A percentile compares a stretch with the other conserved stretches of the same genome.
Evolutionary conservation across 1,140 invertebrate species (phyloP).

Genomic region (Drosophila parabipectinata): DNA sequence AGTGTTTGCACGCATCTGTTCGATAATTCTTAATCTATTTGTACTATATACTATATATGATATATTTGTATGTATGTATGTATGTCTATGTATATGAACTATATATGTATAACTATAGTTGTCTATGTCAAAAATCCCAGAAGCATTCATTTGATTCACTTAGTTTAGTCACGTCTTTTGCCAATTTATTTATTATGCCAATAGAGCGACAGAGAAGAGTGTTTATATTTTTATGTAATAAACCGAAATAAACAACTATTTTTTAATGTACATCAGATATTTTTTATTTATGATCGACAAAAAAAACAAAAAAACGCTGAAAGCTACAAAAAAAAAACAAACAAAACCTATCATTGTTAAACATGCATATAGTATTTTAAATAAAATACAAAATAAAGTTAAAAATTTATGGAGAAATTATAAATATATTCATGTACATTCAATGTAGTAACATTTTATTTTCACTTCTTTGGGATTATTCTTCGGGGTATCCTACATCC

Average conservation of each 20-base stretch:
- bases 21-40: slow-evolving; percentile 39
- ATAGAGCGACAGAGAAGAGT: slow-evolving; percentile 12
- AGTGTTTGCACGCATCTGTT: slow-evolving; percentile 43
- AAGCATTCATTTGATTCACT: slow-evolving; percentile 52
- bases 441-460: background rate
- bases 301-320: slow-evolving; percentile 24
- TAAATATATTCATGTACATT: slow-evolving; percentile 2
- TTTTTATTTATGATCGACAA: slow-evolving; percentile 31
- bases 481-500: background rate
- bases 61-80: slow-evolving; percentile 34
- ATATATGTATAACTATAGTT: slow-evolving; percentile 16
- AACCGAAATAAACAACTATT: slow-evolving; percentile 31
- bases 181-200: slow-evolving; percentile 66
- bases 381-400: slow-evolving; percentile 10
- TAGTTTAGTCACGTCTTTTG: slow-evolving; percentile 26
- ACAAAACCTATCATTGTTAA: slow-evolving; percentile 64
- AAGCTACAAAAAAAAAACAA: slow-evolving; percentile 25
- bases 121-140: slow-evolving; percentile 42
- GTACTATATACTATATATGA: slow-evolving; percentile 37
- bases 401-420: slow-evolving; percentile 34
- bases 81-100: slow-evolving; percentile 44
- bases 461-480: background rate
- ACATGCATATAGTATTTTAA: slow-evolving; percentile 47
- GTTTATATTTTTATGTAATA: slow-evolving; percentile 49
- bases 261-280: slow-evolving; percentile 27